Evolutionary conservation across 2,888 invertebrate genomes (phyloP).

Genomic region (Ornithoptera priamus): DNA sequence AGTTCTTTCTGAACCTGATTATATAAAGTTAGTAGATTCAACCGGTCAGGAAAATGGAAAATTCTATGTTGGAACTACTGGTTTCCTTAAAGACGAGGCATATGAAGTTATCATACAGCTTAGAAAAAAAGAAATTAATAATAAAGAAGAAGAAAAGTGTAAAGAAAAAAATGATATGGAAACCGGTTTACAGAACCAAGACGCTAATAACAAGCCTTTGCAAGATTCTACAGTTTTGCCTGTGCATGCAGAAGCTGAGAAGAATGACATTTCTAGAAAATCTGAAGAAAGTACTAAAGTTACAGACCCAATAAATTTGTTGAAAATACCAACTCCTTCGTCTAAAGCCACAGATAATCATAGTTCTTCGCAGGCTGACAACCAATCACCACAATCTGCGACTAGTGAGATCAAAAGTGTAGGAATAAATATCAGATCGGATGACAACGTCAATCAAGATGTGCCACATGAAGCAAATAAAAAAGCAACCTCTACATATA

Average conservation of each 20-base stretch:
- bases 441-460: constrained; percentile 1
- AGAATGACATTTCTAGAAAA: not conserved
- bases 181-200: constrained; percentile 2
- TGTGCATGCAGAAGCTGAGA: not conserved
- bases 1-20: constrained; percentile 45
- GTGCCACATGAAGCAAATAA: constrained; percentile 31
- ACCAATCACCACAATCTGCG: not conserved
- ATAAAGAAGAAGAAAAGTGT: constrained; percentile 31
- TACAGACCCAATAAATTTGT: not conserved
- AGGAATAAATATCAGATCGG: not conserved
- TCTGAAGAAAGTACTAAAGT: not conserved
- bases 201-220: not conserved
- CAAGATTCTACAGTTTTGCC: constrained; percentile 1
- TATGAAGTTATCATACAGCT: constrained; percentile 73
- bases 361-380: not conserved
- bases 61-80: constrained; percentile 66
- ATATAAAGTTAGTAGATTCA: constrained; percentile 56
- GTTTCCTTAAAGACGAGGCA: constrained; percentile 60
- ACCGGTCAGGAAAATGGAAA: constrained; percentile 57
- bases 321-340: not conserved
- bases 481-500: constrained; percentile 59
- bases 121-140: constrained; percentile 54
- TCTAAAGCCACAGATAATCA: constrained; percentile 5
- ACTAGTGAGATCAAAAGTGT: constrained; percentile 1
- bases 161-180: constrained; percentile 12